phyloP scores from a whole-genome alignment of 1,140 invertebrate genomes.

The Pogonomyrmex barbatus region DNA sequence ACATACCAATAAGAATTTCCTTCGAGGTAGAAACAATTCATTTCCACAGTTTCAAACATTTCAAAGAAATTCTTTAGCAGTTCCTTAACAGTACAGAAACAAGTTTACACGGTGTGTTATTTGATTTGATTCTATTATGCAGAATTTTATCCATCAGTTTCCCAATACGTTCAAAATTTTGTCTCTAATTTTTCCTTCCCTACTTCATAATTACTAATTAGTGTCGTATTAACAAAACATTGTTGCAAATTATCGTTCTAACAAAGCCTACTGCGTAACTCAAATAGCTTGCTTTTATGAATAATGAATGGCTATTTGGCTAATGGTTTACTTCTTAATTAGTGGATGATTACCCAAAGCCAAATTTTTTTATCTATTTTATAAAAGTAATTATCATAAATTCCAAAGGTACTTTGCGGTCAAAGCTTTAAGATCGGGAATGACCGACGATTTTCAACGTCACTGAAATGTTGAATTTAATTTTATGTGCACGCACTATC shows the following conservation, averaged over 20 bases:
- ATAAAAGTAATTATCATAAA: neutral
- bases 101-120: neutral
- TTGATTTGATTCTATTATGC: neutral
- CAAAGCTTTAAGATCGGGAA: neutral
- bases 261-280: conserved; percentile 23
- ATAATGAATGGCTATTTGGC: conserved; percentile 48
- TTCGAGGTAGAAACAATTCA: neutral
- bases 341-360: neutral
- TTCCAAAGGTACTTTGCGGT: neutral
- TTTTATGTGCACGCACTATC: conserved; percentile 55
- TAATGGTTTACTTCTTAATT: conserved; percentile 31
- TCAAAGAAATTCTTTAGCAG: conserved; percentile 1
- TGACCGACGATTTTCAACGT: conserved; percentile 15
- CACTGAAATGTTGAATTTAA: conserved; percentile 65
- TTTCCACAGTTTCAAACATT: neutral
- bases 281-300: conserved; percentile 36
- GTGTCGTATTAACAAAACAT: neutral
- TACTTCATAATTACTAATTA: conserved; percentile 16
- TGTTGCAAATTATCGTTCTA: conserved; percentile 27
- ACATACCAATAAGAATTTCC: neutral
- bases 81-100: neutral
- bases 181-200: neutral
- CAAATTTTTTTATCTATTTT: neutral
- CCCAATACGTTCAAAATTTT: neutral
- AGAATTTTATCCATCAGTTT: neutral